Conservation (phyloP, 1,140 invertebrate species). For the Brachionus paranguensis region DNA sequence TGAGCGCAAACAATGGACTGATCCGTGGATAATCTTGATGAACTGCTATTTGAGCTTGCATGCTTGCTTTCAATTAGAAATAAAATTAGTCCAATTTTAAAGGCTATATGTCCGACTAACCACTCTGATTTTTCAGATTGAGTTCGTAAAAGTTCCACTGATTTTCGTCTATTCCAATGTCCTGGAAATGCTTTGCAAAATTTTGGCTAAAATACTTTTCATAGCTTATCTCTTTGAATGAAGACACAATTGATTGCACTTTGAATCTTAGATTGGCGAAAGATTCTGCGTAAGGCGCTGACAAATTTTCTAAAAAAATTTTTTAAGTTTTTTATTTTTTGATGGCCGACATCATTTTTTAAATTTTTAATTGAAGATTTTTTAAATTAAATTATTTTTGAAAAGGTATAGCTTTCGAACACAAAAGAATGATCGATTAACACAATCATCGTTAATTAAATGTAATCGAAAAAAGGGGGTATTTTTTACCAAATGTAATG, state of each 20-base stretch:
- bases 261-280: not conserved
- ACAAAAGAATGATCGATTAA: too few relatives aligned
- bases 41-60: slow-evolving; percentile 69
- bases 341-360: too few relatives aligned
- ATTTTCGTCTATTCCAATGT: slow-evolving; percentile 60
- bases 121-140: slow-evolving; percentile 62
- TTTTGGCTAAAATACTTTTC: slow-evolving; percentile 50
- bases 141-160: slow-evolving; percentile 54
- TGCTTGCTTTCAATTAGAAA: slow-evolving; percentile 59
- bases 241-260: not conserved
- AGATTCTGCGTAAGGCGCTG: not conserved
- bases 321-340: too few relatives aligned
- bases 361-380: too few relatives aligned
- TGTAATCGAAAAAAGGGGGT: too few relatives aligned
- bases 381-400: too few relatives aligned
- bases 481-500: too few relatives aligned
- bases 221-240: slow-evolving; percentile 54
- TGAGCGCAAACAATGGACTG: slow-evolving; percentile 68
- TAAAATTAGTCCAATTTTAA: not conserved
- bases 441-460: too few relatives aligned
- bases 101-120: slow-evolving; percentile 47
- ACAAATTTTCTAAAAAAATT: not conserved
- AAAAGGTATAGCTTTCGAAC: too few relatives aligned
- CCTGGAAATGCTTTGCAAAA: slow-evolving; percentile 64
- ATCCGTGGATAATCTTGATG: slow-evolving; percentile 73